phyloP scores from a whole-genome alignment of 1,140 invertebrate genomes.

The Dreissena rostriformis region DNA sequence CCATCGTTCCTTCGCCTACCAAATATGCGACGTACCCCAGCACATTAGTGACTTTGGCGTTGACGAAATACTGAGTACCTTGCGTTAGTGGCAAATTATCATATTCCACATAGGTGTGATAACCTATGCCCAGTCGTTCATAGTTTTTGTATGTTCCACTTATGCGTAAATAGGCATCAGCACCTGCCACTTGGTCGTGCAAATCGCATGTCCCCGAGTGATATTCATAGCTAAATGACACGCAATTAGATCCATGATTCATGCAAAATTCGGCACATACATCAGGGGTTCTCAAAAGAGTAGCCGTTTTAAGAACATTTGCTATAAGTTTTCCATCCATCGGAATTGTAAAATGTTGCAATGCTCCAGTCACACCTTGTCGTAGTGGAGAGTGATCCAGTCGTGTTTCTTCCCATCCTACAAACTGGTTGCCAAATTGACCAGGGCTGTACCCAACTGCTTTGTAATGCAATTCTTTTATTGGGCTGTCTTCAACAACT shows the following conservation, averaged over 20 bases:
- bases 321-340: constrained; percentile 35
- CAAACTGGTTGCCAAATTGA: constrained; percentile 34
- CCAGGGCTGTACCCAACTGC: constrained; percentile 41
- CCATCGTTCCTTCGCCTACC: constrained; percentile 29
- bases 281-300: neutral
- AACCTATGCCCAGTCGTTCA: constrained; percentile 32
- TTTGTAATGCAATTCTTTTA: constrained; percentile 36
- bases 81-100: constrained; percentile 10
- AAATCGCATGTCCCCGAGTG: constrained; percentile 41
- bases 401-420: constrained; percentile 20
- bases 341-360: constrained; percentile 30
- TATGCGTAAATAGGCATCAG: constrained; percentile 25
- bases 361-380: neutral
- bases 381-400: constrained; percentile 19
- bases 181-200: constrained; percentile 35
- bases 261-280: constrained; percentile 17
- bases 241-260: constrained; percentile 21
- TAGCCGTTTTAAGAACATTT: neutral
- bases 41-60: constrained; percentile 14
- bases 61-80: constrained; percentile 33
- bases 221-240: constrained; percentile 42
- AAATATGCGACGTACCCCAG: constrained; percentile 26
- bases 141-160: constrained; percentile 42
- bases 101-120: constrained; percentile 22
- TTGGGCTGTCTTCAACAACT: constrained; percentile 30